A percentile compares a stretch with the other conserved stretches of the same genome.
Evolutionary conservation across 1,140 invertebrate genomes (phyloP).

Genomic region (Magallana gigas): DNA sequence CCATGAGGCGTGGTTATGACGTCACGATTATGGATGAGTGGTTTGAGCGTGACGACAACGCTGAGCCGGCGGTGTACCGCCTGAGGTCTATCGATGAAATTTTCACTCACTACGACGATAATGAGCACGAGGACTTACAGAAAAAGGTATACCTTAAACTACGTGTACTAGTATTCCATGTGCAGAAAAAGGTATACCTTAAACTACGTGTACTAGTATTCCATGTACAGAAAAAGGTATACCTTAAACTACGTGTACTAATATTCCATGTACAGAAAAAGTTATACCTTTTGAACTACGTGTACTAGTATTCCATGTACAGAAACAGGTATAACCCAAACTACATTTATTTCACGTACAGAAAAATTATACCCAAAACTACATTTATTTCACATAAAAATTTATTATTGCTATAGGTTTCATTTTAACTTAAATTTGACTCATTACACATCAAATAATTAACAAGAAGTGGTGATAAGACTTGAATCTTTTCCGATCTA

Average conservation of each 20-base stretch:
- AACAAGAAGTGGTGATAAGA: no score
- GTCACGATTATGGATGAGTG: conserved; percentile 92
- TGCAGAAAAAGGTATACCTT: conserved; percentile 42
- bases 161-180: no score
- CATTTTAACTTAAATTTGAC: no score
- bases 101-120: conserved; percentile 58
- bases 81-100: conserved; percentile 82
- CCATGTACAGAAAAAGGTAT: conserved; percentile 44
- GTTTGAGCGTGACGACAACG: conserved; percentile 97
- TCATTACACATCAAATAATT: no score
- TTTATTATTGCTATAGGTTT: no score
- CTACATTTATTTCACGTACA: not conserved
- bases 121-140: conserved; percentile 44
- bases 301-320: not conserved
- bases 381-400: no score
- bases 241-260: no score
- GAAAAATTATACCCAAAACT: conserved; percentile 27
- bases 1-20: conserved; percentile 80
- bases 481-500: no score
- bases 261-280: conserved; percentile 22
- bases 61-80: conserved; percentile 91
- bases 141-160: conserved; percentile 38
- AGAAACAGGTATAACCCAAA: conserved; percentile 34
- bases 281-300: not conserved
- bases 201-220: no score